Conservation (phyloP, 2,888 invertebrate genomes). For the Liopterus haemorrhoidalis region DNA sequence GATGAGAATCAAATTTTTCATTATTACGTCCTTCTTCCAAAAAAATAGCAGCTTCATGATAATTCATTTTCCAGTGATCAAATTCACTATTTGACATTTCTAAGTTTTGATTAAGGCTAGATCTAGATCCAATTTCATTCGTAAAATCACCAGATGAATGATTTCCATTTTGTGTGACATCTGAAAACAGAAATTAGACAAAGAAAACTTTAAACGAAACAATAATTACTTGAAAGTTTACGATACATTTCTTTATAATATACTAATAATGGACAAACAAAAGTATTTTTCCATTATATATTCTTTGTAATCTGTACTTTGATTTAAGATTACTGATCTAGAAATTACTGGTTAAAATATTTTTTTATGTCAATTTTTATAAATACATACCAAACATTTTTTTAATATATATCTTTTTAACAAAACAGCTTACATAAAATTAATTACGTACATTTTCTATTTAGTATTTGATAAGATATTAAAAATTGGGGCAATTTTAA, state of each 20-base stretch:
- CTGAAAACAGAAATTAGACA: slow-evolving; percentile 11
- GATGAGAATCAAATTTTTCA: slow-evolving; percentile 86
- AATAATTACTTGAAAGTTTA: too few species aligned
- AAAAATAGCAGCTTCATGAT: slow-evolving; percentile 84
- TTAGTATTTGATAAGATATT: too few species aligned
- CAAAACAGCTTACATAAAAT: too few species aligned
- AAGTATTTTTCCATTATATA: too few species aligned
- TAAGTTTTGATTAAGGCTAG: slow-evolving; percentile 51
- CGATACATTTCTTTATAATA: slow-evolving; percentile 4
- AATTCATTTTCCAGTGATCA: slow-evolving; percentile 82
- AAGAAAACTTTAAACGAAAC: slow-evolving; percentile 12
- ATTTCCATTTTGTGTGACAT: slow-evolving; percentile 17
- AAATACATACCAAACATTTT: too few species aligned
- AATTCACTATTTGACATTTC: slow-evolving; percentile 49
- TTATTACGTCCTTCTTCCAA: slow-evolving; percentile 86
- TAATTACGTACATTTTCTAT: too few species aligned
- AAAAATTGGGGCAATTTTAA: slow-evolving; percentile 2
- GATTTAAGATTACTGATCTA: too few species aligned
- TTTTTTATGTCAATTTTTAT: too few species aligned
- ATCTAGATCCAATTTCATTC: slow-evolving; percentile 59
- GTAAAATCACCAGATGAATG: slow-evolving; percentile 42
- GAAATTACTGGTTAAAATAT: too few species aligned
- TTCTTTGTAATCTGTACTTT: too few species aligned
- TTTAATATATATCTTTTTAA: too few species aligned
- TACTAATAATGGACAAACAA: neutral